phyloP scores from a whole-genome alignment of 1,140 invertebrate species.

The Phthorimaea operculella region DNA sequence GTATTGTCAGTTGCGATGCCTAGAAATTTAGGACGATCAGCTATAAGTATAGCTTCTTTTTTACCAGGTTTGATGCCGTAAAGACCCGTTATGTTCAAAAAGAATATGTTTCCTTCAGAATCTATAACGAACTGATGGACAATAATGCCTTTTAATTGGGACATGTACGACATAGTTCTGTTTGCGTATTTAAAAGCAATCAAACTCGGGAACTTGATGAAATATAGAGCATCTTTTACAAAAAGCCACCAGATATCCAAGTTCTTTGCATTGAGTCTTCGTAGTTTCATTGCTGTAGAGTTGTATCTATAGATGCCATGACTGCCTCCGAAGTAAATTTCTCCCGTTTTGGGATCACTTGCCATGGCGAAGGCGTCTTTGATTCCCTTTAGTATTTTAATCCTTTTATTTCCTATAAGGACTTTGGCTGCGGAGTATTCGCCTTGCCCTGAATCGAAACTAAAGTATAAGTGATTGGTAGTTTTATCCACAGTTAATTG shows the following conservation, averaged over 20 bases:
- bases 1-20: conserved; percentile 38
- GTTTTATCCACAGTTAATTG: conserved; percentile 41
- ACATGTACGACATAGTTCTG: conserved; percentile 24
- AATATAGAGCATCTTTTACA: conserved; percentile 34
- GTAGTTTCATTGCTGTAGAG: conserved; percentile 23
- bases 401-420: conserved; percentile 35
- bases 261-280: conserved; percentile 31
- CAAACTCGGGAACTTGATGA: conserved; percentile 48
- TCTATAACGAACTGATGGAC: conserved; percentile 54
- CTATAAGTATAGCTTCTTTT: conserved; percentile 24
- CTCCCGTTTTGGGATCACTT: conserved; percentile 22
- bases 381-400: conserved; percentile 45
- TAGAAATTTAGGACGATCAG: conserved; percentile 37
- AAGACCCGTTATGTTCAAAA: conserved; percentile 47
- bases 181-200: conserved; percentile 39
- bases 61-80: conserved; percentile 36
- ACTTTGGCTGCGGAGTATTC: conserved; percentile 41
- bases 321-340: conserved; percentile 53
- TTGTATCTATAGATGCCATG: conserved; percentile 51
- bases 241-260: conserved; percentile 56
- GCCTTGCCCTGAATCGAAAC: conserved; percentile 46
- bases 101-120: conserved; percentile 38
- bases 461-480: conserved; percentile 51
- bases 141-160: conserved; percentile 18
- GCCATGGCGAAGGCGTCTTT: conserved; percentile 54